Evolutionary conservation across 1,140 invertebrate genomes (phyloP).

Genomic region (Patella vulgata): DNA sequence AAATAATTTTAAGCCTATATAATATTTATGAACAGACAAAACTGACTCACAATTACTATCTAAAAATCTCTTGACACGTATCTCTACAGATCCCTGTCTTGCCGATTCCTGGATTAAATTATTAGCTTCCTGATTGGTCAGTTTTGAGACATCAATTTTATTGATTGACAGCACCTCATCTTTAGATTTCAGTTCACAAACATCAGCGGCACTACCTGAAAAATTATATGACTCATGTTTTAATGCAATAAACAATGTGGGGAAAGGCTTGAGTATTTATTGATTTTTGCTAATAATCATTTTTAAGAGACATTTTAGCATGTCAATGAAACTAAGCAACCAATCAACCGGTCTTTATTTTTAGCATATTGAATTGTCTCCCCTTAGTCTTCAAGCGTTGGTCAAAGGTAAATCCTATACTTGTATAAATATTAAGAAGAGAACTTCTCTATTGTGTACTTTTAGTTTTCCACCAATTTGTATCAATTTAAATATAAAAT

Average conservation of each 20-base stretch:
- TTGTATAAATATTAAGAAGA: too few species aligned
- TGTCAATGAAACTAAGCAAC: not conserved
- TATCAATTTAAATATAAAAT: too few species aligned
- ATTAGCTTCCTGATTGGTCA: constrained; percentile 58
- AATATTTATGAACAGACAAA: too few species aligned
- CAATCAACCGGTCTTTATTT: too few species aligned
- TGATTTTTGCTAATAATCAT: not conserved
- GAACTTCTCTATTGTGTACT: too few species aligned
- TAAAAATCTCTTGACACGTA: constrained; percentile 53
- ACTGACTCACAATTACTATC: not conserved
- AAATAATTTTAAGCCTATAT: too few species aligned
- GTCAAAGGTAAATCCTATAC: too few species aligned
- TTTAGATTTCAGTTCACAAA: constrained; percentile 56
- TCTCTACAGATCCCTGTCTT: constrained; percentile 58
- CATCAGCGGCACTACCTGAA: constrained; percentile 62
- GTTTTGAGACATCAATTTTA: constrained; percentile 44
- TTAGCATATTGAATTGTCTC: too few species aligned
- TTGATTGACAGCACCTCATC: constrained; percentile 64
- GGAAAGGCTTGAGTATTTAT: constrained; percentile 1
- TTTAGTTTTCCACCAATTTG: too few species aligned
- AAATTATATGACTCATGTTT: constrained; percentile 3
- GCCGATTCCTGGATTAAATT: constrained; percentile 60
- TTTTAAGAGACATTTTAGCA: not conserved
- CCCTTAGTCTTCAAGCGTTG: too few species aligned
- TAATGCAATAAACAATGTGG: not conserved